Evolutionary conservation across 2,888 invertebrate species (phyloP), one percentile per base, ranked within the genome.

Genomic region (Suillia variegata): DNA sequence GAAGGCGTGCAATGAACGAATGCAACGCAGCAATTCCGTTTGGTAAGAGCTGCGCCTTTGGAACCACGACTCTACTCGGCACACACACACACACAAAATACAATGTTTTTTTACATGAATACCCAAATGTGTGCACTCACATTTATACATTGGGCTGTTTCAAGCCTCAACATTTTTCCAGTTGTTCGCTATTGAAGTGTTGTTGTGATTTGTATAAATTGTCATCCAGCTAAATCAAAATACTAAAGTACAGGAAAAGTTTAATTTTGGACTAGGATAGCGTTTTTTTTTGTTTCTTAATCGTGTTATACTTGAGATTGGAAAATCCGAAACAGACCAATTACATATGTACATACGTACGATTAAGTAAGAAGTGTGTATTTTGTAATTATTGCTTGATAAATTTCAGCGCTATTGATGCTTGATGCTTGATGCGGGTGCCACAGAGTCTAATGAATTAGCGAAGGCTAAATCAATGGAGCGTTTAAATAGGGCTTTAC

Each of bases 351-450:
- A 33, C 13, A 22, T 26, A 31, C 26, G 21, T 21, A 47, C 54
- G 26, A 8, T n/a, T 26, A 26, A 6, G 26, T 26, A 26, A 6
- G 10, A 26, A n/a, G 31, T 33, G 42, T 33, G 53, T 18, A 53
- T 48, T n/a, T 56, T 59, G 62, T 45, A 62, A 59, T 62, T 62
- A 62, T 62, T 54, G 54, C 56, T 62, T 54, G 56, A 62, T 62
- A 62, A 62, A 62, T 62, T 47, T 49, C 42, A 61, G n/a, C n/a
- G n/a, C n/a, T n/a, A 51, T 47, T 55, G 51, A 33, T 51, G 55
- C 50, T 47, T 42, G 15, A 58, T 45, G 52, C 26, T 31, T 31
- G 51, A 45, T 38, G 21, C 31, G 52, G 45, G 57, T 51, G 21
- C 24, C 33, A n/a, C n/a, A n/a, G n/a, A n/a, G n/a, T n/a, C n/a